Evolutionary conservation across 2,113 vertebrate species (phyloP), one percentile per base, ranked within the genome.

Genomic region (Aspiorhynchus laticeps): DNA sequence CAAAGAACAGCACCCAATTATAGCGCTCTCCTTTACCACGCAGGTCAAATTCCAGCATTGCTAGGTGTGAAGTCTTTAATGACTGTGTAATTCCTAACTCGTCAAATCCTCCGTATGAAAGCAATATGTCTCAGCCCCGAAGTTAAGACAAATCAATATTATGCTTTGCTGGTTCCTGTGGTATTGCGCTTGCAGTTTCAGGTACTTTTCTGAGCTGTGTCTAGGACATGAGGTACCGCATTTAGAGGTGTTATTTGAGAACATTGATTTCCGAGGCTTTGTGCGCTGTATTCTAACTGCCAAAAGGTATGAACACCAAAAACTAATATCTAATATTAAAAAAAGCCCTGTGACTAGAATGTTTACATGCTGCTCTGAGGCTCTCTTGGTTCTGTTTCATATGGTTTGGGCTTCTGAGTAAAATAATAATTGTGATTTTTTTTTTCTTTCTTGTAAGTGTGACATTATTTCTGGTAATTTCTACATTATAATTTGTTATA

Each of bases 1-100:
- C 87, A 84, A 31, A 85, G 87, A 89, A 90, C 87, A 65, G 86
- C 85, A 87, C 41, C 84, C 85, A 90, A 90, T 90, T 86, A 91
- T 90, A 86, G 91, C 86, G 75, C 82, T 85, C 82, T 74, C 14
- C 65, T 77, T 78, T 53, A 89, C 91, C 88, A 90, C 84, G 83
- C 89, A 36, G 43, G 63, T 90, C 80, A 87, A 90, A 88, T 76
- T 48, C n/a, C 38, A 65, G 36, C 61, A 31, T 10, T 28, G 80
- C 53, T 53, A 80, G 51, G 51, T 36, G 78, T 80, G 78, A 61
- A 80, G 78, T 2, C 31, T 26, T 82, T 61, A 80, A 80, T 80
- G 53, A 80, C 78, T 59, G 31, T 61, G 33, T 63, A 63, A 63
- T 80, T 80, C 28, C 17, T 78, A 78, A 78, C 78, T 80, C 53